These are phyloP conservation scores for Cinclus mexicanus DNA, from an alignment of 2,113 vertebrate species.

Conservation along the genomic window DNA sequence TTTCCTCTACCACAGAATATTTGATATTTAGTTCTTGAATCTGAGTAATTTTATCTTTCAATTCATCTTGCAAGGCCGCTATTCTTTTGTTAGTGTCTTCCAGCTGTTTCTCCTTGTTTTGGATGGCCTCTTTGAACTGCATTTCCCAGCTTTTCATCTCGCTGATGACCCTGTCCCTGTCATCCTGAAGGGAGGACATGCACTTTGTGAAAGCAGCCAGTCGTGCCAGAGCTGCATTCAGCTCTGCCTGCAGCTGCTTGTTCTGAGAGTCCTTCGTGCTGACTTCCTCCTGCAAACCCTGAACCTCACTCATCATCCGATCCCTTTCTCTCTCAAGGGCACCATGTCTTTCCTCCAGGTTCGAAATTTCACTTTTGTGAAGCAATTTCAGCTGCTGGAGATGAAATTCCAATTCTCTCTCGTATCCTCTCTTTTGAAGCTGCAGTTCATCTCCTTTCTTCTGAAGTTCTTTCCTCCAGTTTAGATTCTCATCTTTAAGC, in stretches of 20 bases:
- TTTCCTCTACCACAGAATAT: constrained; percentile 69
- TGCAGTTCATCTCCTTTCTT: constrained; percentile 57
- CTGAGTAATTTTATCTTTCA: constrained; percentile 69
- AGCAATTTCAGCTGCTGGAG: constrained; percentile 61
- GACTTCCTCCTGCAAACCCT: constrained; percentile 66
- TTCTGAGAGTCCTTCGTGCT: constrained; percentile 69
- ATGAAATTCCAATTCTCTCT: constrained; percentile 12
- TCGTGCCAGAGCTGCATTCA: constrained; percentile 72
- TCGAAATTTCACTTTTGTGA: constrained; percentile 65
- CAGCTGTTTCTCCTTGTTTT: constrained; percentile 82
- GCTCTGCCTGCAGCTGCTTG: constrained; percentile 71
- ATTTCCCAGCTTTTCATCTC: constrained; percentile 76
- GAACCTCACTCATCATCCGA: constrained; percentile 20
- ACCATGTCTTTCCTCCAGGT: constrained; percentile 63
- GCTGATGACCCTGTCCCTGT: constrained; percentile 61
- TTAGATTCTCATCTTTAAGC: constrained; percentile 70
- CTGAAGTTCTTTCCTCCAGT: constrained; percentile 62
- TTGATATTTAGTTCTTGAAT: constrained; percentile 72
- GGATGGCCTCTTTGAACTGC: constrained; percentile 76
- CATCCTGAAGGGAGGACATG: constrained; percentile 72
- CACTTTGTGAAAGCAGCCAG: constrained; percentile 74
- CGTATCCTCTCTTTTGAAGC: constrained; percentile 39
- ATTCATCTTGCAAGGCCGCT: constrained; percentile 73
- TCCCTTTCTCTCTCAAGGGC: constrained; percentile 71
- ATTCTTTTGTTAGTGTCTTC: constrained; percentile 77